phyloP scores from a whole-genome alignment of 2,113 vertebrate genomes.

The Echinops telfairi region DNA sequence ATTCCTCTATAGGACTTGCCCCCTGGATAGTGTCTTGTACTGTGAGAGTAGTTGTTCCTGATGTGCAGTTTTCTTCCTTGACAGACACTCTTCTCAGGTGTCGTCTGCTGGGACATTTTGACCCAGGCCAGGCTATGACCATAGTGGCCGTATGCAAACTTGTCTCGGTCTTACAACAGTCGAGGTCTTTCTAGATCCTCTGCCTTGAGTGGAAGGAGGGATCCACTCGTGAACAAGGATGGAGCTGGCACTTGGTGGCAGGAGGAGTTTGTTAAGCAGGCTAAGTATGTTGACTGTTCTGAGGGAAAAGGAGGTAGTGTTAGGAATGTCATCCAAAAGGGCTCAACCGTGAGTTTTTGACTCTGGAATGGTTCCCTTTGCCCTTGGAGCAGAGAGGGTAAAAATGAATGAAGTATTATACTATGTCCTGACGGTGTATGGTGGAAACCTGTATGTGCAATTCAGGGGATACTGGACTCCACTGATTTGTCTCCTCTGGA shows the following conservation, averaged over 20 bases:
- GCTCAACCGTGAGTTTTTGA: not conserved
- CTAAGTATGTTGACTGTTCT: not conserved
- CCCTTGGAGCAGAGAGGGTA: not conserved
- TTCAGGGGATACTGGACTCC: not conserved
- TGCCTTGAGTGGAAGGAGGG: not conserved
- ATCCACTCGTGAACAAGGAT: not conserved
- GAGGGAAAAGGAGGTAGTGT: not conserved
- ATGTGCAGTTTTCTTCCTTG: not conserved
- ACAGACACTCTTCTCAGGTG: not conserved
- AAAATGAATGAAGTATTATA: not conserved
- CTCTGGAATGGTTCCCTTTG: not conserved
- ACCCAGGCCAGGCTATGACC: not conserved
- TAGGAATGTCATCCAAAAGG: not conserved
- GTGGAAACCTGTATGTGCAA: not conserved
- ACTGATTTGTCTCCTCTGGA: fast-evolving
- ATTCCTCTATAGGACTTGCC: not conserved
- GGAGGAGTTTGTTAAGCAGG: not conserved
- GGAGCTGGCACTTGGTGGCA: not conserved
- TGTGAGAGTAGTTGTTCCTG: fast-evolving
- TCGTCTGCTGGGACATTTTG: not conserved
- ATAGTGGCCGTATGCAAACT: not conserved
- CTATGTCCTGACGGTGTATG: not conserved
- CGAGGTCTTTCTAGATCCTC: not conserved
- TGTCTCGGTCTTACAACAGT: not conserved
- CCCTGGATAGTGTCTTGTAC: not conserved